A percentile compares a stretch with the other conserved stretches of the same genome.
Evolutionary conservation across 2,797 vertebrate genomes (phyloP).

Genomic region (Centropyge bicolor): DNA sequence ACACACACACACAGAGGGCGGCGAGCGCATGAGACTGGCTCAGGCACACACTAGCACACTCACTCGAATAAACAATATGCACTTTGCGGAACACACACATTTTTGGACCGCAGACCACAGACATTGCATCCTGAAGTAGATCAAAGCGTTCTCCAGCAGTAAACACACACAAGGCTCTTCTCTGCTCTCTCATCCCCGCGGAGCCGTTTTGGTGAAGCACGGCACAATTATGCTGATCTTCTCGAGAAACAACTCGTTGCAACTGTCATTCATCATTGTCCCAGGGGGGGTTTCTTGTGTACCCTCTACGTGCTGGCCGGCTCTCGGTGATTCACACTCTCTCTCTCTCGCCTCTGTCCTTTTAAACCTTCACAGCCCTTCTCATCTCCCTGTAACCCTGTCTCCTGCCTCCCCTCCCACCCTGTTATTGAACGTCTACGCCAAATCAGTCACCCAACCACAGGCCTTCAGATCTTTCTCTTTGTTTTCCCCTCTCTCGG

Average conservation of each 20-base stretch:
- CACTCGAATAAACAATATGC: slow-evolving; percentile 79
- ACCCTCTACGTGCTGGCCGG: slow-evolving; percentile 25
- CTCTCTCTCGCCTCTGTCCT: slow-evolving; percentile 51
- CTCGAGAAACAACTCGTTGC: slow-evolving; percentile 60
- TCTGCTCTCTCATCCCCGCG: slow-evolving; percentile 72
- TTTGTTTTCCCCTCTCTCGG: slow-evolving; percentile 62
- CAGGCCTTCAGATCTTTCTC: slow-evolving; percentile 74
- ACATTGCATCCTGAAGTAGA: slow-evolving; percentile 83
- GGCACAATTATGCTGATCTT: slow-evolving; percentile 63
- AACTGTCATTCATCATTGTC: slow-evolving; percentile 68
- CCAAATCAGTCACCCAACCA: slow-evolving; percentile 74
- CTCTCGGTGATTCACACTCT: slow-evolving; percentile 68
- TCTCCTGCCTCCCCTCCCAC: slow-evolving; percentile 59
- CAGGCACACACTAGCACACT: slow-evolving; percentile 72
- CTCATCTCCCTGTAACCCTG: slow-evolving; percentile 55
- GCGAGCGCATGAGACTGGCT: slow-evolving; percentile 59
- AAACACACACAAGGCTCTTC: slow-evolving; percentile 78
- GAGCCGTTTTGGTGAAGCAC: slow-evolving; percentile 68
- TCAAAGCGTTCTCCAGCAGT: slow-evolving; percentile 77
- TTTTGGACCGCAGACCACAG: slow-evolving; percentile 75
- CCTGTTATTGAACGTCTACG: slow-evolving; percentile 75
- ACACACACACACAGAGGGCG: slow-evolving; percentile 54
- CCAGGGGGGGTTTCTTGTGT: slow-evolving; percentile 29
- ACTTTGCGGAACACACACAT: slow-evolving; percentile 80
- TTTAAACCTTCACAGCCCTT: slow-evolving; percentile 51